Base-by-base conservation (phyloP, 2,888 invertebrate species). In the Molorchus minor region DNA sequence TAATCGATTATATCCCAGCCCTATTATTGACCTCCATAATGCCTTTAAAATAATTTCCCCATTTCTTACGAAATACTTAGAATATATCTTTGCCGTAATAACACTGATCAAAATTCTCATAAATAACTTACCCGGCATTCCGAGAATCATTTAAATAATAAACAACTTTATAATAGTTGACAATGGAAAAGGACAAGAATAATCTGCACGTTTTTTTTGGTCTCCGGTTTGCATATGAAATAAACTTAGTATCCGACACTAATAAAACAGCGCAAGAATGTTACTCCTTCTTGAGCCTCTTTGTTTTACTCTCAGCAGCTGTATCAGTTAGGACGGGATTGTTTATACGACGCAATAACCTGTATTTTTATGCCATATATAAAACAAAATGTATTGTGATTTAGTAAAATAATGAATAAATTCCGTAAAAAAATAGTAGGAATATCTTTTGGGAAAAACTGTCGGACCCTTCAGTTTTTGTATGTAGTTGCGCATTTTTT, bases 281-380 rank as follows among this genome's bases (percentile, higher is more conserved):
- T 46, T 38, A 45, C 55, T 56, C 55, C 55, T 46, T 45, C 38
- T 56, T 56, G 55, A 56, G 55, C 55, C 55, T 40, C 55, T 56
- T 56, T 53, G 53, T 43, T 35, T 30, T 43, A 3, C 15, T 41
- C 3, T 3, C 3, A n/a, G 33, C 33, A 33, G 12, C 12, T n/a
- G n/a, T n/a, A n/a, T n/a, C n/a, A n/a, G n/a, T n/a, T n/a, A n/a
- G n/a, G n/a, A n/a, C n/a, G n/a, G n/a, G n/a, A n/a, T n/a, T n/a
- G n/a, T n/a, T n/a, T n/a, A n/a, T n/a, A n/a, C n/a, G n/a, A n/a
- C n/a, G n/a, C n/a, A n/a, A n/a, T n/a, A n/a, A n/a, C n/a, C n/a
- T n/a, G n/a, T n/a, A n/a, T n/a, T n/a, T n/a, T n/a, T n/a, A n/a
- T n/a, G n/a, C n/a, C n/a, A n/a, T n/a, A n/a, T n/a, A n/a, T n/a